Conservation (phyloP, 1,140 invertebrate species). For the Gerris buenoi region DNA sequence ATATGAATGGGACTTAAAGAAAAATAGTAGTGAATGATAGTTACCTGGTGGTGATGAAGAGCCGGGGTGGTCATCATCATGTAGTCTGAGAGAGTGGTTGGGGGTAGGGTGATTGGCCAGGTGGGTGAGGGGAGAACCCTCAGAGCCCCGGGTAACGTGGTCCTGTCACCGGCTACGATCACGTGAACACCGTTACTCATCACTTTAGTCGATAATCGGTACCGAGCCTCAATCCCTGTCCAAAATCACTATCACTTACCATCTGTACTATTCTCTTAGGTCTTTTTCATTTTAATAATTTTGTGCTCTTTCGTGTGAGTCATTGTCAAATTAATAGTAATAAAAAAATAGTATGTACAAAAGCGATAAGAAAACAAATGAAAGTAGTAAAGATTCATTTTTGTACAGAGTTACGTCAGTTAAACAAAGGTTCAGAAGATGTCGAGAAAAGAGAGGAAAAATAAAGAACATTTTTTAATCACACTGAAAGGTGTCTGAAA, state of each 20-base stretch:
- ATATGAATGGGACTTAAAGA: not conserved
- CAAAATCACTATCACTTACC: constrained; percentile 2
- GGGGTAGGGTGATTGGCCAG: constrained; percentile 40
- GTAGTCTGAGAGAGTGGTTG: constrained; percentile 45
- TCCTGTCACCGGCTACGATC: constrained; percentile 53
- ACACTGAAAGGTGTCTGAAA: not conserved
- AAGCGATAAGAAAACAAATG: not conserved
- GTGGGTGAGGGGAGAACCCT: constrained; percentile 30
- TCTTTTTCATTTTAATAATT: not conserved
- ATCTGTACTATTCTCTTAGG: not conserved
- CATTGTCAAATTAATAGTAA: not conserved
- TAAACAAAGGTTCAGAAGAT: not conserved
- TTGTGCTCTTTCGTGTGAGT: not conserved
- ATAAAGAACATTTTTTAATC: no score
- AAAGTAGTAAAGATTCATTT: not conserved
- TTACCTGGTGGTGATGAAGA: constrained; percentile 26
- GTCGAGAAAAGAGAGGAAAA: not conserved
- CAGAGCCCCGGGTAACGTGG: constrained; percentile 31
- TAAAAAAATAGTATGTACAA: not conserved
- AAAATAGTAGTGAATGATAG: not conserved
- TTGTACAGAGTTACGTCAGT: not conserved
- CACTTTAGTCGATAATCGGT: constrained; percentile 64
- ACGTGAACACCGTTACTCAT: constrained; percentile 85
- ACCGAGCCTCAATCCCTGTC: constrained; percentile 26
- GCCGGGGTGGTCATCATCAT: constrained; percentile 46